Base-by-base conservation (phyloP, 1,140 invertebrate species). In the Monochamus saltuarius region DNA sequence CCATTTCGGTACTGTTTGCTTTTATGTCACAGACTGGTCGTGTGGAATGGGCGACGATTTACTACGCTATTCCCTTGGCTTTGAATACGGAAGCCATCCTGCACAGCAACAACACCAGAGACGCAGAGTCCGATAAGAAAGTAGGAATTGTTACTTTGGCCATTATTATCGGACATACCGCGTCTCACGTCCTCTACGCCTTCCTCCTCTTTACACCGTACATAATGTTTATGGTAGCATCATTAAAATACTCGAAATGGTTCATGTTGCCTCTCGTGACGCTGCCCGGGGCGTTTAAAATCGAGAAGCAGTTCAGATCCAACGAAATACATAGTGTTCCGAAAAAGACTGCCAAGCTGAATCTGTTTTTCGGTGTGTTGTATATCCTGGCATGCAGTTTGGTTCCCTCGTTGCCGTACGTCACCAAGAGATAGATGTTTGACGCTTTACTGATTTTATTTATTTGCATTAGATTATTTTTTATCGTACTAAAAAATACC, bases 1-100 rank as follows among this genome's bases (percentile, higher is more conserved):
- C 95, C 3, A 87, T 97, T 19, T 93, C 92, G 11, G 94, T 97
- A n/a, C 80, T 97, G 2, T 97, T 97, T 79, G 89, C 94, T 0
- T 97, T 93, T 69, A 87, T 97, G 80, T 85, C 91, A 34, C 94
- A 97, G 78, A 93, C 92, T 1, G 94, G 94, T 11, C 82, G 87
- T 47, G 80, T 94, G 22, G 88, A 92, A 72, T 89, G 90, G 88
- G 85, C 86, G 19, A 90, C 92, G 0, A 89, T 97, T 66, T 89
- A 94, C 65, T 97, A 96, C 79, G 94, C 95, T 13, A 87, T 97
- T 68, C 95, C 95, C 8, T 75, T 98, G 60, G 94, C 95, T 7
- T 78, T 98, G 1, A 97, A 97, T 68, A 95, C 94, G 8, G 95
- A 97, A 76, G 94, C 94, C 19, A 96, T 97, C 69, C 79, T 98